Evolutionary conservation across 1,140 invertebrate species (phyloP), one percentile per base, ranked within the genome.

Genomic region (Panonychus citri): DNA sequence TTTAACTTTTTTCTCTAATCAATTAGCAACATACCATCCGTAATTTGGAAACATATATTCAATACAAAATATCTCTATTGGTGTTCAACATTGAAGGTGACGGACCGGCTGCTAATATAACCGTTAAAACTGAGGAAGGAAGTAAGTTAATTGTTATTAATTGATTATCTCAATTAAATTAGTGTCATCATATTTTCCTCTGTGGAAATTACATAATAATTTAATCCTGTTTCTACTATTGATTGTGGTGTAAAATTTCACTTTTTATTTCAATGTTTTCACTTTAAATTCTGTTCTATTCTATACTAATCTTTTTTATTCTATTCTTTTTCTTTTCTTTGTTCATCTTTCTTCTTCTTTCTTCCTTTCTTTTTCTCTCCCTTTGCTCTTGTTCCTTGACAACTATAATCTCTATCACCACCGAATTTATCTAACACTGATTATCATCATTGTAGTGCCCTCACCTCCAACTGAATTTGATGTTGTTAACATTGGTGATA

Each of bases 61-160:
- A 82, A 63, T 83, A 83, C 67, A 70, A 80, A 61, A 77, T 83
- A 28, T 80, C 79, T 12, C 70, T 83, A 46, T 78, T 81, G 70
- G 80, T 83, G 26, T 81, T 81, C 67, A 83, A 83, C 66, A 80
- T 80, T 7, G 80, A 78, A 65, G 81, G 81, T 17, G 70, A 71
- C 37, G 81, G 81, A 51, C 81, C 81, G 27, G 73, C 76, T 49
- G 77, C 78, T 12, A 80, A 77, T 39, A 77, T 82, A 34, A 72
- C 79, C 48, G 79, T 82, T 57, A 81, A 81, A 74, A 83, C 81
- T 48, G 81, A 82, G 65, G 81, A 83, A 76, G 81, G 81, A 66
- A 77, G 81, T 83, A 70, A 80, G 78, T 75, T 52, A 59, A 12
- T 55, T 27, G 15, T 17, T 40, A 51, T 27, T 27, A 13, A 12